A percentile compares a stretch with the other conserved stretches of the same genome.
phyloP scores from a whole-genome alignment of 2,113 vertebrate genomes.

The Bombycilla garrulus region DNA sequence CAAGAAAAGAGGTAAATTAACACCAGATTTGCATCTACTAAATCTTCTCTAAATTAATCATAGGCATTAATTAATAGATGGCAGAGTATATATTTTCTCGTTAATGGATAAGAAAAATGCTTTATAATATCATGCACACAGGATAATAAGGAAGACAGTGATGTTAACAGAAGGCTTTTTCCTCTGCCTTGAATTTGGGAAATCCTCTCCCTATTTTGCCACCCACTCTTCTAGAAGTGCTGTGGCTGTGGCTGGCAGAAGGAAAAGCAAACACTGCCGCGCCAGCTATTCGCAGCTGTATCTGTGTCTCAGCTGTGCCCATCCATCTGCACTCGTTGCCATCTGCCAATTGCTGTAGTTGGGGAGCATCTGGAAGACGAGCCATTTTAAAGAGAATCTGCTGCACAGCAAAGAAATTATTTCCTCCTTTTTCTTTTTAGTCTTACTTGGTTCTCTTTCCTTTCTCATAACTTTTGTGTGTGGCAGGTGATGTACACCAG shows the following conservation, averaged over 20 bases:
- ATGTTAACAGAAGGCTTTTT: neutral
- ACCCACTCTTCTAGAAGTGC: neutral
- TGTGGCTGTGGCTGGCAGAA: neutral
- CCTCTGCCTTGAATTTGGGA: neutral
- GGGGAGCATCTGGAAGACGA: constrained; percentile 61
- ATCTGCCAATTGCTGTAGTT: constrained; percentile 42
- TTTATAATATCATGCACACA: neutral
- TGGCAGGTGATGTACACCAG: neutral
- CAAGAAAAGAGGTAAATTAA: neutral
- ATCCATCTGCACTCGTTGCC: constrained; percentile 50
- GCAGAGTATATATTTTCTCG: neutral
- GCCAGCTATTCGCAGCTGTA: constrained; percentile 41
- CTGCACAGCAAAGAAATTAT: neutral
- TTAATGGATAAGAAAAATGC: neutral
- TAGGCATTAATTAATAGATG: neutral
- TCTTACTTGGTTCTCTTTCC: neutral
- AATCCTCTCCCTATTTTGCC: neutral
- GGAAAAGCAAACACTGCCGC: constrained; percentile 9
- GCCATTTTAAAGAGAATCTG: constrained; percentile 1
- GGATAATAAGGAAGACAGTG: neutral
- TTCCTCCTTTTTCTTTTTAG: neutral
- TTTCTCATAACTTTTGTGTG: neutral
- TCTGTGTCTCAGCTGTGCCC: constrained; percentile 40
- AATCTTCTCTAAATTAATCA: neutral
- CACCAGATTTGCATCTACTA: neutral